Base-by-base conservation (phyloP, 2,888 invertebrate species). In the Tenodera sinensis region DNA sequence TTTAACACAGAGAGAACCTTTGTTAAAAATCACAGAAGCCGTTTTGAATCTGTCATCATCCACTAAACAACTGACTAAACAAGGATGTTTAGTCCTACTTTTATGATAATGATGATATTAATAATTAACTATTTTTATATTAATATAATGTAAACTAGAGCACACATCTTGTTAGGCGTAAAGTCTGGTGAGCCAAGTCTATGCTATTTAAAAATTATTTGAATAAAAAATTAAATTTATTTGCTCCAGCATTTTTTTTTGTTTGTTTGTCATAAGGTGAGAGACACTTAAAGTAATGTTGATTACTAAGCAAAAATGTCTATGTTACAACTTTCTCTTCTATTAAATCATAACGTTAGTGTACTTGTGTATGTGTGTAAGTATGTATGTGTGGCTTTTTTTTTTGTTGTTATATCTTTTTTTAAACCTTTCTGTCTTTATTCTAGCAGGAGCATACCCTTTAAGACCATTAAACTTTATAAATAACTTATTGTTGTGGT, bases 61-160 rank as follows among this genome's bases (percentile, higher is more conserved):
- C 83, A 87, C 87, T 87, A 87, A 87, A 87, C 87, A 87, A 87
- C 87, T 83, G 87, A 87, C 87, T 71, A 87, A 87, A 87, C 87
- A 82, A 34, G 3, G 34, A 87, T 42, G 87, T 87, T 87, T 87
- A 87, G 87, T 83, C 87, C 87, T 87, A 87, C 87, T 28, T 86
- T 8, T 85, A 28, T 85, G n/a, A 47, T 85, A 71, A 71, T 71
- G 54, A 71, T 71, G 20, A 71, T 71, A 71, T 71, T 85, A 47
- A 47, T 54, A 85, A 47, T 85, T 54, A 14, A 85, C 54, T 85
- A 85, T 86, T 87, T 54, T 71, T 47, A 34, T 87, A 87, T 34
- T 27, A 87, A 82, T 87, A 87, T 87, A 87, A 82, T 87, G 82
- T 87, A 82, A 54, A 42, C 82, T 87, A 82, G 28, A 87, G 87